A percentile compares a stretch with the other conserved stretches of the same genome.
Evolutionary conservation across 2,888 invertebrate species (phyloP).

Genomic region (Ashinkailepas kermadecensis): DNA sequence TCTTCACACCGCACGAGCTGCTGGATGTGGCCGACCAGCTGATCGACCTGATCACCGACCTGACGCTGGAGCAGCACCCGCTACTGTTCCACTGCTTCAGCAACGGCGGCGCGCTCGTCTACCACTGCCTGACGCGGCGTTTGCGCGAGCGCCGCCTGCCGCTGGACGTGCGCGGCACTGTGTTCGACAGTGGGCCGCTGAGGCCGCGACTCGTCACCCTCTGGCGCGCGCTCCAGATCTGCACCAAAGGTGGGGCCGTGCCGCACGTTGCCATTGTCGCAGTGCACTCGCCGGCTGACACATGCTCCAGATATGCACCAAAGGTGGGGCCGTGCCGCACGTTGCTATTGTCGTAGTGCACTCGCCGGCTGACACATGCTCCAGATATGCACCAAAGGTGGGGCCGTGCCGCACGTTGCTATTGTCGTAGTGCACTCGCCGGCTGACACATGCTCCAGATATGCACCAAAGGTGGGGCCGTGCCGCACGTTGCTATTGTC

Average conservation of each 20-base stretch:
- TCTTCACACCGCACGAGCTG: slow-evolving; percentile 54
- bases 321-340: too few relatives aligned
- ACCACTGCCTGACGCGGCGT: slow-evolving; percentile 53
- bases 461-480: too few relatives aligned
- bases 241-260: background rate
- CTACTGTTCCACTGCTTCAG: slow-evolving; percentile 66
- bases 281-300: too few relatives aligned
- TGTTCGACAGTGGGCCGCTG: slow-evolving; percentile 65
- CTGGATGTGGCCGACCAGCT: slow-evolving; percentile 55
- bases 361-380: too few relatives aligned
- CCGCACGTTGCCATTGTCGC: background rate
- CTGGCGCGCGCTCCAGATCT: background rate
- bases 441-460: too few relatives aligned
- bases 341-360: too few relatives aligned
- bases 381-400: too few relatives aligned
- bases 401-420: too few relatives aligned
- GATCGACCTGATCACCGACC: slow-evolving; percentile 55
- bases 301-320: too few relatives aligned
- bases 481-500: too few relatives aligned
- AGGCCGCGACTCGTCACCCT: slow-evolving; percentile 49
- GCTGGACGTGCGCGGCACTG: slow-evolving; percentile 52
- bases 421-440: too few relatives aligned
- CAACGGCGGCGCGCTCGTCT: slow-evolving; percentile 63
- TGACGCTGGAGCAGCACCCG: slow-evolving; percentile 60
- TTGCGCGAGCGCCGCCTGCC: slow-evolving; percentile 1